phyloP scores from a whole-genome alignment of 2,797 vertebrate genomes.

The Aulostomus chinensis region DNA sequence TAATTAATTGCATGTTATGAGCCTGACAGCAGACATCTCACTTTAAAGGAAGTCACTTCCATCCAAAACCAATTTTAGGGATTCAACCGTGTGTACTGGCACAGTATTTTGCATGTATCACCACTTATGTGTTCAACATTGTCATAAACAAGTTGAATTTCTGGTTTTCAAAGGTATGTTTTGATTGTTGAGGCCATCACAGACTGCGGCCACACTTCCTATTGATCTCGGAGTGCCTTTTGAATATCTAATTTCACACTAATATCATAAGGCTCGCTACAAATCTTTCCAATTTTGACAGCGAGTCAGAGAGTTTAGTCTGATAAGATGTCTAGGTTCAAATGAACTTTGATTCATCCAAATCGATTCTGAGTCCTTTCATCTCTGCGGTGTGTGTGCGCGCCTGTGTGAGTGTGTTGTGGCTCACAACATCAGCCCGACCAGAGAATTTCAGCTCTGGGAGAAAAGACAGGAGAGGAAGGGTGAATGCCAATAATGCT shows the following conservation, averaged over 20 bases:
- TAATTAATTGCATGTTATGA: not conserved
- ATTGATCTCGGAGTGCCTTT: conserved; percentile 59
- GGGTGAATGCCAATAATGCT: conserved; percentile 61
- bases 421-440: conserved; percentile 47
- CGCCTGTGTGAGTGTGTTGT: conserved; percentile 26
- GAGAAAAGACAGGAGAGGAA: conserved; percentile 54
- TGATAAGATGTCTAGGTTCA: conserved; percentile 68
- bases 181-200: conserved; percentile 26
- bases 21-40: not conserved
- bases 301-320: conserved; percentile 65
- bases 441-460: conserved; percentile 53
- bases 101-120: not conserved
- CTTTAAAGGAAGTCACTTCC: not conserved
- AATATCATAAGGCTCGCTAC: conserved; percentile 68
- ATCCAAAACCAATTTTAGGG: not conserved
- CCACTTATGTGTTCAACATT: too few relatives aligned
- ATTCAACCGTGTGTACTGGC: too few relatives aligned
- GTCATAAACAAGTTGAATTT: too few relatives aligned
- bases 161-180: conserved; percentile 13
- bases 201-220: conserved; percentile 40
- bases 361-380: conserved; percentile 75
- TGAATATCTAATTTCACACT: conserved; percentile 71
- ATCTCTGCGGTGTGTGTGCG: conserved; percentile 55
- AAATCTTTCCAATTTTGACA: conserved; percentile 72
- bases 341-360: conserved; percentile 74